Conservation (phyloP, 2,113 vertebrate genomes). For the Anolis carolinensis region DNA sequence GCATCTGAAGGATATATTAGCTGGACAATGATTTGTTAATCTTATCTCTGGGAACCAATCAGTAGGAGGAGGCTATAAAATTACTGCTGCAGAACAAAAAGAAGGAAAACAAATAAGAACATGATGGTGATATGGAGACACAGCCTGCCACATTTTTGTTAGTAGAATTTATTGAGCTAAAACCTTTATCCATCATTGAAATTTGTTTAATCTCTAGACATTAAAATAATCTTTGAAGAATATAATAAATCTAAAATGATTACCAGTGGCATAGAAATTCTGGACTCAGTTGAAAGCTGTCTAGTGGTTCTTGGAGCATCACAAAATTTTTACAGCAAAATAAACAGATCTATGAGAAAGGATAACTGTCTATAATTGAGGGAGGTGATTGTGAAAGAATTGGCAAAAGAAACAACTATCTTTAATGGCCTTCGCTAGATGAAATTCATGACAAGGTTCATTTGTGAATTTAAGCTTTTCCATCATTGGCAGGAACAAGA, state of each 20-base stretch:
- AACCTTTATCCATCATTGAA: background rate
- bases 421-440: conserved; percentile 19
- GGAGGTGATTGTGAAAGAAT: conserved; percentile 22
- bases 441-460: conserved; percentile 23
- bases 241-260: background rate
- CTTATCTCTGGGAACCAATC: conserved; percentile 32
- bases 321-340: background rate
- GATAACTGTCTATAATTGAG: conserved; percentile 24
- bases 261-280: background rate
- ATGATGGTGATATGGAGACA: background rate
- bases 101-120: background rate
- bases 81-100: background rate
- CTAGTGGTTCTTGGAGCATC: background rate
- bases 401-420: conserved; percentile 21
- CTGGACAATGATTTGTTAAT: conserved; percentile 22
- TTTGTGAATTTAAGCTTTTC: conserved; percentile 30
- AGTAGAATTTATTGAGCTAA: background rate
- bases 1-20: conserved; percentile 25
- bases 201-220: background rate
- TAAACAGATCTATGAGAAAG: conserved; percentile 12
- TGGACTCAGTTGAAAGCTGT: conserved; percentile 5
- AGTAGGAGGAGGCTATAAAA: background rate
- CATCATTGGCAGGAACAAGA: background rate
- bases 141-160: background rate
- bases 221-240: background rate